Evolutionary conservation across 2,888 invertebrate genomes (phyloP).

Genomic region (Noctua comes): DNA sequence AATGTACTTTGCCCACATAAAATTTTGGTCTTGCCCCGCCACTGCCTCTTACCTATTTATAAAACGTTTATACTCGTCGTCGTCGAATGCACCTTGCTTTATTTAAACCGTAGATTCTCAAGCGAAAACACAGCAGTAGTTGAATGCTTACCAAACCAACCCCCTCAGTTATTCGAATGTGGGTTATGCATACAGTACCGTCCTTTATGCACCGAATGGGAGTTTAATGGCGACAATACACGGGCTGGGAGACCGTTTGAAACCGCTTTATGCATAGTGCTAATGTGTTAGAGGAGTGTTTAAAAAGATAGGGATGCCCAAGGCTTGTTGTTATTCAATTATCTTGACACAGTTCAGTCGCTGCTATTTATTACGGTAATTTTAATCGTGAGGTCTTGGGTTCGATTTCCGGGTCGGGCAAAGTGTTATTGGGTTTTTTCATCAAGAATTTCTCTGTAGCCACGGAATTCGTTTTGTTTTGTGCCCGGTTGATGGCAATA

Average conservation of each 20-base stretch:
- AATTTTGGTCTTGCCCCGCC: too few relatives aligned
- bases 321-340: neutral
- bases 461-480: too few relatives aligned
- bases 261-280: slow-evolving; percentile 35
- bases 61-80: neutral
- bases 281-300: slow-evolving; percentile 16
- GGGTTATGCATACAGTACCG: slow-evolving; percentile 42
- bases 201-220: slow-evolving; percentile 51
- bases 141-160: slow-evolving; percentile 25
- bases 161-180: slow-evolving; percentile 23
- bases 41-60: too few relatives aligned
- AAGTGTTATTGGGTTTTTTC: neutral
- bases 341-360: neutral
- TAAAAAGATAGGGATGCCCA: neutral
- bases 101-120: slow-evolving; percentile 4
- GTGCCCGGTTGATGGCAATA: too few relatives aligned
- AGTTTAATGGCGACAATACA: slow-evolving; percentile 57
- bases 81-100: neutral
- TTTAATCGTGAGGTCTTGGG: too few relatives aligned
- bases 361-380: neutral
- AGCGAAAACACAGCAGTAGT: slow-evolving; percentile 17
- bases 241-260: slow-evolving; percentile 11
- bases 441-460: neutral
- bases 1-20: too few relatives aligned
- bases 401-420: neutral